phyloP scores from a whole-genome alignment of 2,888 invertebrate species.

The Selenia dentaria region DNA sequence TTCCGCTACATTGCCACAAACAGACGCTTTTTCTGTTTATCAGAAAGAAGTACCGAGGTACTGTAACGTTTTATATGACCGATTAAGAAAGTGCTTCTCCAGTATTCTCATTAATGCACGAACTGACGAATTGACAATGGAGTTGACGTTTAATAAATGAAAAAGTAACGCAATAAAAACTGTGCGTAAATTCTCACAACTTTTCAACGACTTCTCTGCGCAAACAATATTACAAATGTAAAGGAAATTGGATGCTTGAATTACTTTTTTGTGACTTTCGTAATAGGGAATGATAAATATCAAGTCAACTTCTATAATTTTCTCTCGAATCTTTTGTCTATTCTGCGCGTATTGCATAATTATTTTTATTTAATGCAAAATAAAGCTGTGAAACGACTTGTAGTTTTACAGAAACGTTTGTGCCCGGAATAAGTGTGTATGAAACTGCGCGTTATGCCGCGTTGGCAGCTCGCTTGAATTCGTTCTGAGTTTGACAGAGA shows the following conservation, averaged over 20 bases:
- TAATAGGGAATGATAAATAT: conserved; percentile 10
- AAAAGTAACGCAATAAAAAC: conserved; percentile 6
- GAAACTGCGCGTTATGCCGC: too few species aligned
- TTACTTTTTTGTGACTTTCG: conserved; percentile 10
- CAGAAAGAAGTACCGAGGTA: too few species aligned
- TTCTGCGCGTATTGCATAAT: background rate
- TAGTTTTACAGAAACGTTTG: too few species aligned
- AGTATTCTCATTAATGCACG: background rate
- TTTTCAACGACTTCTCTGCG: conserved; percentile 5
- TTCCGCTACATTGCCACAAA: too few species aligned
- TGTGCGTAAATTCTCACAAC: conserved; percentile 4
- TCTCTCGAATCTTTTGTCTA: background rate
- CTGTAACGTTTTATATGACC: too few species aligned
- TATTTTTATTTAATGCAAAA: background rate
- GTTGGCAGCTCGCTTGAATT: too few species aligned
- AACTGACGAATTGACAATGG: too few species aligned
- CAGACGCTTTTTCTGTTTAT: too few species aligned
- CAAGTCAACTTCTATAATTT: conserved; percentile 4
- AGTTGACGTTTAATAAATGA: background rate
- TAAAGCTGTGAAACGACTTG: too few species aligned
- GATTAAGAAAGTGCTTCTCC: background rate
- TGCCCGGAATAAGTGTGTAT: too few species aligned
- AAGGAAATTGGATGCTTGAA: conserved; percentile 7
- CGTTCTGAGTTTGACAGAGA: too few species aligned
- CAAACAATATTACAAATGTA: conserved; percentile 13